Evolutionary conservation across 2,113 vertebrate genomes (phyloP).

Genomic region (Tonatia bakeri): DNA sequence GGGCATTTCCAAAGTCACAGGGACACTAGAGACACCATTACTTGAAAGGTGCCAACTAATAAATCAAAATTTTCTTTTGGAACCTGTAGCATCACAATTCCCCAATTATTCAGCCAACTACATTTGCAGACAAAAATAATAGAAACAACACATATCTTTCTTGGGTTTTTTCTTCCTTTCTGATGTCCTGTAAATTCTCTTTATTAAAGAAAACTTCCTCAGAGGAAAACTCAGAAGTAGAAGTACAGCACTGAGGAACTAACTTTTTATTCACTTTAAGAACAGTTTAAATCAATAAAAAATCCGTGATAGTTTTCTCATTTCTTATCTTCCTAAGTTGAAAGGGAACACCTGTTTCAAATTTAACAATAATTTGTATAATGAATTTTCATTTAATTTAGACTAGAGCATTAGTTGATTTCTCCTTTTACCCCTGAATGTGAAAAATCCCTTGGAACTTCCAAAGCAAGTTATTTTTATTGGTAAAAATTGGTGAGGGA

Average conservation of each 20-base stretch:
- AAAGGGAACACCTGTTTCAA: conserved; percentile 58
- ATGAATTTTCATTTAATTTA: conserved; percentile 75
- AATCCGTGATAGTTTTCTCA: conserved; percentile 49
- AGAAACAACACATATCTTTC: neutral
- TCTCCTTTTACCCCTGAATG: conserved; percentile 48
- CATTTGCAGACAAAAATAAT: neutral
- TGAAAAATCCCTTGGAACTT: conserved; percentile 74
- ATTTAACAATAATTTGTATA: conserved; percentile 67
- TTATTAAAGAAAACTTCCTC: conserved; percentile 17
- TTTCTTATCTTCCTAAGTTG: conserved; percentile 27
- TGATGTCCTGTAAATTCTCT: neutral
- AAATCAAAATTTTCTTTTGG: neutral
- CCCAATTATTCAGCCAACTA: neutral
- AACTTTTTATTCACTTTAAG: conserved; percentile 16
- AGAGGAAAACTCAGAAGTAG: neutral
- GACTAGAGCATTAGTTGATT: conserved; percentile 68
- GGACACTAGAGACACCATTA: neutral
- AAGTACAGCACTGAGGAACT: neutral
- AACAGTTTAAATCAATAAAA: conserved; percentile 35
- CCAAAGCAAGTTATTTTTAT: conserved; percentile 72
- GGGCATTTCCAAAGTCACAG: neutral
- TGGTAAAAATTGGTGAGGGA: conserved; percentile 65
- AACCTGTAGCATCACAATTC: neutral
- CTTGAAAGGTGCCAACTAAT: fast-evolving
- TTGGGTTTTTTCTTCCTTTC: conserved; percentile 29